These are phyloP conservation scores for Pogona vitticeps DNA, from an alignment of 2,113 vertebrate species.

Conservation along the genomic window DNA sequence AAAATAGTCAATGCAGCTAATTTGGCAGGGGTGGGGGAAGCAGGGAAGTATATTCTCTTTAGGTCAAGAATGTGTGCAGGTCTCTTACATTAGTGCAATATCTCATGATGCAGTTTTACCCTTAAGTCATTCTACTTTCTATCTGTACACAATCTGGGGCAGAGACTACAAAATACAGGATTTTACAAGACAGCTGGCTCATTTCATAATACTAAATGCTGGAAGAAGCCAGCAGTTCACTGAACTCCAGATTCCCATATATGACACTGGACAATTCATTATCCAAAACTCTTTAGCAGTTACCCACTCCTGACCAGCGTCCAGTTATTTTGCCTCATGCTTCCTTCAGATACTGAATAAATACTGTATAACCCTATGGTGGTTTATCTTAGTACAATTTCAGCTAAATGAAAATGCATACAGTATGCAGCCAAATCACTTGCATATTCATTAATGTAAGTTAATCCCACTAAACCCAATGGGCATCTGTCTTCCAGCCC, in stretches of 20 bases:
- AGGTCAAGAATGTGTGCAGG: slow-evolving; percentile 11
- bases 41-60: not conserved
- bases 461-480: not conserved
- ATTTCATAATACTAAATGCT: slow-evolving; percentile 11
- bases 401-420: not conserved
- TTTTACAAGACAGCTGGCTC: not conserved
- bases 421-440: not conserved
- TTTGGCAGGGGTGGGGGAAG: not conserved
- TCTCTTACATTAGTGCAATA: not conserved
- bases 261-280: not conserved
- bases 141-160: slow-evolving; percentile 9
- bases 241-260: not conserved
- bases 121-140: slow-evolving; percentile 6
- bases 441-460: not conserved
- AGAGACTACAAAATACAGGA: not conserved
- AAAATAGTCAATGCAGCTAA: not conserved
- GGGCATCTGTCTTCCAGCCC: not conserved
- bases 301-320: not conserved
- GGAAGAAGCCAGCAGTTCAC: slow-evolving; percentile 4
- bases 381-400: not conserved
- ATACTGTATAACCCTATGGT: not conserved
- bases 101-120: not conserved
- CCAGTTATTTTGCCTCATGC: not conserved
- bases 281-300: slow-evolving; percentile 1
- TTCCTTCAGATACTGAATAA: not conserved